phyloP scores from a whole-genome alignment of 2,113 vertebrate species.

The Tachuris rubrigastra region DNA sequence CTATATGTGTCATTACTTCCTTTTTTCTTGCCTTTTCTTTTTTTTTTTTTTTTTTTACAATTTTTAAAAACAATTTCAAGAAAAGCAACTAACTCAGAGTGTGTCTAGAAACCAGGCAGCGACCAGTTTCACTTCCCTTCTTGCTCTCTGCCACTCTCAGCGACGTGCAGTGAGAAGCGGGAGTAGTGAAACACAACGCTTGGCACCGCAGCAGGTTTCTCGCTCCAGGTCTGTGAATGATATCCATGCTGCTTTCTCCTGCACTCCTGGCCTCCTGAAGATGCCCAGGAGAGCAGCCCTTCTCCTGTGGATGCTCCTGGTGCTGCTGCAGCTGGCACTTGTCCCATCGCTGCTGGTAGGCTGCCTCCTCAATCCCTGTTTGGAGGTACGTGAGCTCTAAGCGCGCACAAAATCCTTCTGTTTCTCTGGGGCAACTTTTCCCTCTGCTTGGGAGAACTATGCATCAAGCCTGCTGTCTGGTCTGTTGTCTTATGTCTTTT shows the following conservation, averaged over 20 bases:
- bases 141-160: background rate
- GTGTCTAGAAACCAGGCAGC: background rate
- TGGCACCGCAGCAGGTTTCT: background rate
- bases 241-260: background rate
- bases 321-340: slow-evolving; percentile 31
- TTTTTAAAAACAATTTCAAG: background rate
- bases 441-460: background rate
- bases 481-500: background rate
- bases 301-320: background rate
- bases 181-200: background rate
- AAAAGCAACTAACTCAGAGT: background rate
- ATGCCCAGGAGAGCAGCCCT: background rate
- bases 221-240: background rate
- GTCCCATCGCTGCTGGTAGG: background rate
- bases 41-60: background rate
- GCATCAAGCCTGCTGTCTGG: background rate
- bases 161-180: background rate
- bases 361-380: slow-evolving; percentile 29
- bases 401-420: background rate
- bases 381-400: slow-evolving; percentile 65
- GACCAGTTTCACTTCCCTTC: slow-evolving; percentile 36
- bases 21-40: background rate
- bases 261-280: background rate
- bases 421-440: background rate
- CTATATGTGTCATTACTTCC: background rate